phyloP scores from a whole-genome alignment of 2,113 vertebrate genomes.

The Fulmarus glacialis region DNA sequence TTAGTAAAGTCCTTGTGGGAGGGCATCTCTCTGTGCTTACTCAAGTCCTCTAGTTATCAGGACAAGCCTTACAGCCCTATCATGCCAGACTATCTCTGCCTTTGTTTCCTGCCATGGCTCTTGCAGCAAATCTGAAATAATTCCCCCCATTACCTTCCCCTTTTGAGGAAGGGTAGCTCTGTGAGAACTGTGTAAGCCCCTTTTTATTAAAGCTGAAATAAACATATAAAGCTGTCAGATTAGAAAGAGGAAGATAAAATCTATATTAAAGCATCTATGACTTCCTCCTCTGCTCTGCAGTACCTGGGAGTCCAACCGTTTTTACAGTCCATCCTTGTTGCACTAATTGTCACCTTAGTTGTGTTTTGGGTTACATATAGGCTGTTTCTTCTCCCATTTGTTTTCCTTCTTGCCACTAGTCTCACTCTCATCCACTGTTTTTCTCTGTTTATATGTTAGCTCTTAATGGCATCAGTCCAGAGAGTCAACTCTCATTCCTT shows the following conservation, averaged over 20 bases:
- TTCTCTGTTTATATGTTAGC: not conserved
- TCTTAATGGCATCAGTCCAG: not conserved
- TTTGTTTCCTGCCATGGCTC: not conserved
- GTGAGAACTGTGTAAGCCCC: not conserved
- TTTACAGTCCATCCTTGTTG: not conserved
- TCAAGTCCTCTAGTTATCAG: not conserved
- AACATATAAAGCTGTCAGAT: not conserved
- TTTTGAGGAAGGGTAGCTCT: not conserved
- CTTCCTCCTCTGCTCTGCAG: not conserved
- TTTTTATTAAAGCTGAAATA: not conserved
- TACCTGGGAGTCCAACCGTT: not conserved
- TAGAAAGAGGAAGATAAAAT: not conserved
- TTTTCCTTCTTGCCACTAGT: not conserved
- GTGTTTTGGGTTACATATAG: not conserved
- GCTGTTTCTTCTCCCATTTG: not conserved
- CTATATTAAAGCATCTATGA: not conserved
- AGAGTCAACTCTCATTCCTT: not conserved
- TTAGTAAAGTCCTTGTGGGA: constrained; percentile 21
- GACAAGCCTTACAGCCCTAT: not conserved
- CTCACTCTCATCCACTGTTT: not conserved
- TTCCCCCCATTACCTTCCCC: not conserved
- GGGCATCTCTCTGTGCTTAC: not conserved
- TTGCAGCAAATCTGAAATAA: not conserved
- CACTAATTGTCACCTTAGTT: not conserved
- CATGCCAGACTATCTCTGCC: not conserved